Base-by-base conservation (phyloP, 2,888 invertebrate species). In the Orchesella flavescens region DNA sequence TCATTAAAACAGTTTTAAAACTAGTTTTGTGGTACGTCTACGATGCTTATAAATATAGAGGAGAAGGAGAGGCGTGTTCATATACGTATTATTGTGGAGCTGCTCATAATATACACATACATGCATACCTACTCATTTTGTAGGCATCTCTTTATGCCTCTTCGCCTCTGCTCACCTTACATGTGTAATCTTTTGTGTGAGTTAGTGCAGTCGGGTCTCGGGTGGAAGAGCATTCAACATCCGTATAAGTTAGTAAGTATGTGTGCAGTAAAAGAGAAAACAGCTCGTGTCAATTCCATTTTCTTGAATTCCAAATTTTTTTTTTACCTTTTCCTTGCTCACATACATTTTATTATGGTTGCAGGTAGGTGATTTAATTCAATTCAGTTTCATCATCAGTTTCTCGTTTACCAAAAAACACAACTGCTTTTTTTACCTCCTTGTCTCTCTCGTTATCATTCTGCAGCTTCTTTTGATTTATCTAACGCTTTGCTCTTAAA, bases 281-380 rank as follows among this genome's bases (percentile, higher is more conserved):
- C 69, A 76, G 71, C 24, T 71, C 71, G 71, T 82, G 82, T 82
- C 75, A 76, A 82, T 82, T 76, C 82, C 71, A 76, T 63, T 82
- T 82, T 43, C 71, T 55, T 23, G 44, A 76, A 76, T 71, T 71
- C 65, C 57, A 34, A 24, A 76, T 76, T 76, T 79, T 59, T n/a
- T 13, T 24, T 65, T 69, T 23, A 44, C 66, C 46, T 59, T 57
- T n/a, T 49, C 46, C 4, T 10, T 49, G 9, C 59, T 55, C 21
- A n/a, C n/a, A n/a, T n/a, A n/a, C n/a, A n/a, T n/a, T n/a, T n/a
- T n/a, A n/a, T n/a, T n/a, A n/a, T n/a, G n/a, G n/a, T n/a, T n/a
- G n/a, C n/a, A n/a, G n/a, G n/a, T n/a, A n/a, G 59, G 73, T 74
- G 80, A 80, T 80, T 80, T 68, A 80, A 80, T 80, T 80, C 80